Percentiles rank a stretch among this genome's conserved stretches.
These are phyloP conservation scores for Gymnoscelis rufifasciata DNA, from an alignment of 2,888 invertebrate genomes.

Conservation along the genomic window DNA sequence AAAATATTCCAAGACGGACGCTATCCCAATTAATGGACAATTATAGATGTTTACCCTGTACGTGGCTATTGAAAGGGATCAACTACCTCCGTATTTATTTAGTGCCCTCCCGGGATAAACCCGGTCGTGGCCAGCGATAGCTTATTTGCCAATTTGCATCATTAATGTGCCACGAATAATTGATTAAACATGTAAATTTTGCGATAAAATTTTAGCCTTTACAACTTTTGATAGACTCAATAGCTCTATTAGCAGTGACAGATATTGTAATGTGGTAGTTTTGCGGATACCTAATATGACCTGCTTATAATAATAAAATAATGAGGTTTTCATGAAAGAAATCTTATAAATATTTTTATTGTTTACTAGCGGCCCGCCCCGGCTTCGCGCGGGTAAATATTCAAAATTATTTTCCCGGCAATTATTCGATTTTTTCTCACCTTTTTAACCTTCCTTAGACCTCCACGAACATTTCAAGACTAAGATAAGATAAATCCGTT, in stretches of 20 bases:
- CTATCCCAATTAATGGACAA: conserved; percentile 12
- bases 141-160: conserved; percentile 72
- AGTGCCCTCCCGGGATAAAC: conserved; percentile 51
- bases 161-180: conserved; percentile 62
- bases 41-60: conserved; percentile 41
- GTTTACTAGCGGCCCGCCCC: too few species aligned
- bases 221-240: conserved; percentile 24
- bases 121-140: conserved; percentile 53
- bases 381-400: too few species aligned
- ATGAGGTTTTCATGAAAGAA: too few species aligned
- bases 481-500: too few species aligned
- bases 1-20: too few species aligned
- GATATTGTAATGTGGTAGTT: conserved; percentile 22
- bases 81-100: conserved; percentile 54
- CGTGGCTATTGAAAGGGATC: conserved; percentile 51
- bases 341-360: too few species aligned
- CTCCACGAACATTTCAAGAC: too few species aligned
- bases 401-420: too few species aligned
- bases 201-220: conserved; percentile 41
- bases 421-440: too few species aligned
- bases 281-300: conserved; percentile 23
- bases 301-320: too few species aligned
- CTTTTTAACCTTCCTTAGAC: too few species aligned
- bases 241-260: conserved; percentile 27
- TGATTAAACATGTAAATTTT: conserved; percentile 64